phyloP scores from a whole-genome alignment of 1,140 invertebrate genomes.

The Drosophila kikkawai region DNA sequence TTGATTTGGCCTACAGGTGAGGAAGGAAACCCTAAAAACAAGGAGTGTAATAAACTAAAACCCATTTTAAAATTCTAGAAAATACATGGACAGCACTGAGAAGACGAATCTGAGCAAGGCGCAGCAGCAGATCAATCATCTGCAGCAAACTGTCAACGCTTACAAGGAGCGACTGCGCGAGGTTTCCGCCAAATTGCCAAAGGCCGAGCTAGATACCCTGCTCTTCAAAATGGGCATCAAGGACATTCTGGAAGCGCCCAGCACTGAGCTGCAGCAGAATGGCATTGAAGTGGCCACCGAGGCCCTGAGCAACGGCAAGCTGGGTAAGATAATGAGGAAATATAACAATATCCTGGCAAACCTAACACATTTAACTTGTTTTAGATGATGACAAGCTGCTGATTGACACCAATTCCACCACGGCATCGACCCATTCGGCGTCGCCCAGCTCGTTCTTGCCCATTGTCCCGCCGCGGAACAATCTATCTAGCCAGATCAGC shows the following conservation, averaged over 20 bases:
- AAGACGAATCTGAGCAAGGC: conserved; percentile 87
- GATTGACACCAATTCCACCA: conserved; percentile 78
- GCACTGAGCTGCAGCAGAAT: conserved; percentile 45
- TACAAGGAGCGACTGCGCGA: conserved; percentile 86
- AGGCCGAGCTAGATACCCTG: conserved; percentile 81
- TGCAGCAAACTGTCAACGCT: conserved; percentile 86
- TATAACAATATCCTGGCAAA: background rate
- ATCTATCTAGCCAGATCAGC: conserved; percentile 87
- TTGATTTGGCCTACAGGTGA: conserved; percentile 97
- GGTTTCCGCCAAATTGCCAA: conserved; percentile 77
- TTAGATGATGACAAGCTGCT: conserved; percentile 84
- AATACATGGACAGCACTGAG: conserved; percentile 80
- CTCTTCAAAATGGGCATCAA: conserved; percentile 77
- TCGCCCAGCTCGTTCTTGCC: conserved; percentile 85
- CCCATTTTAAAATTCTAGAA: conserved; percentile 35
- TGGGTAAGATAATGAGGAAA: conserved; percentile 46
- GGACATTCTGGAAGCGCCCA: conserved; percentile 76
- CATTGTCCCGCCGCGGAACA: conserved; percentile 89
- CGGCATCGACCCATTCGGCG: conserved; percentile 68
- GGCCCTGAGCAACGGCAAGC: conserved; percentile 71
- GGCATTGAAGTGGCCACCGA: conserved; percentile 48
- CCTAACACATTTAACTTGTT: background rate
- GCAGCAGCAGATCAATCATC: conserved; percentile 86
- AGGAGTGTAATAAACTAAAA: background rate
- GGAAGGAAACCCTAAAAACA: background rate